These are phyloP conservation scores for Pelochelys cantorii DNA, from an alignment of 2,797 vertebrate species.

Conservation along the genomic window DNA sequence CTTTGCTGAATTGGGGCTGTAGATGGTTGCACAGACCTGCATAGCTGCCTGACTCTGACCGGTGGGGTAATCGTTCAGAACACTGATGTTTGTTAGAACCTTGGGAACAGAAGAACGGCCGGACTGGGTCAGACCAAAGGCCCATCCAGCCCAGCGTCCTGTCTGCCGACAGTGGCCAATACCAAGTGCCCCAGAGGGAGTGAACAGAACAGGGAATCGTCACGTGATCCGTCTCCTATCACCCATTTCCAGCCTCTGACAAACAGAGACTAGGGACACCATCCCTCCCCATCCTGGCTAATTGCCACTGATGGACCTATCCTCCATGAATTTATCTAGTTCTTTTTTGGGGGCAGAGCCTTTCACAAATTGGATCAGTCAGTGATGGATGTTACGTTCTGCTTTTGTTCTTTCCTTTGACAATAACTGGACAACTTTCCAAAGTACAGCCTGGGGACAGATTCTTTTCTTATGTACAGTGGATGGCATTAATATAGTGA, in stretches of 20 bases:
- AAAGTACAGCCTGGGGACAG: too few species aligned
- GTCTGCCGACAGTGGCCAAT: too few species aligned
- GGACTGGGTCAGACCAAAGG: too few species aligned
- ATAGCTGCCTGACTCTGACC: neutral
- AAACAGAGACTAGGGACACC: too few species aligned
- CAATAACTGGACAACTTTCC: neutral
- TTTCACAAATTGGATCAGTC: slow-evolving; percentile 18
- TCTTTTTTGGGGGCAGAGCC: slow-evolving; percentile 9
- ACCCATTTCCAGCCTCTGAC: too few species aligned
- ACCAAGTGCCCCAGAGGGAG: too few species aligned
- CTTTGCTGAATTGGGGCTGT: fast-evolving
- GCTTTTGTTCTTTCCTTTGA: neutral
- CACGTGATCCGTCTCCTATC: too few species aligned
- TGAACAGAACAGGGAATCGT: too few species aligned
- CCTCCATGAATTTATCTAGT: too few species aligned
- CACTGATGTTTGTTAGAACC: neutral
- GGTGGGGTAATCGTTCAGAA: neutral
- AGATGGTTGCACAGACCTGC: slow-evolving; percentile 1
- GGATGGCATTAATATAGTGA: neutral
- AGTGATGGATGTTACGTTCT: slow-evolving; percentile 5
- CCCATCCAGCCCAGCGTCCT: too few species aligned
- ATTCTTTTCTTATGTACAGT: neutral
- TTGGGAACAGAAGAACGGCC: neutral
- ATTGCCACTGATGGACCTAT: too few species aligned
- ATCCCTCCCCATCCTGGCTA: too few species aligned